Percentiles rank a stretch among this genome's conserved stretches.
Conservation (phyloP, 2,113 vertebrate genomes). For the Chunga burmeisteri region DNA sequence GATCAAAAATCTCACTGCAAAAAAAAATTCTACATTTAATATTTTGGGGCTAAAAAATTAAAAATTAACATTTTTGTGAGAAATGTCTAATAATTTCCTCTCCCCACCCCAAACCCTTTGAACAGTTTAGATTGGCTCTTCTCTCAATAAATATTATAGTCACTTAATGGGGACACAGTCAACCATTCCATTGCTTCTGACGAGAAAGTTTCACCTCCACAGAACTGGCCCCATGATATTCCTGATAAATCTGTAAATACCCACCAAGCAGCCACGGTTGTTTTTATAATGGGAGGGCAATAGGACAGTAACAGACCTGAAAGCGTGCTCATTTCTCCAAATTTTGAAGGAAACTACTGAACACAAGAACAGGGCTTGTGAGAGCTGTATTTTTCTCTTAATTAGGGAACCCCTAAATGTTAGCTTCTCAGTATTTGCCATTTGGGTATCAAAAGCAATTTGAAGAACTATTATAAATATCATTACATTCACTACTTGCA, state of each 20-base stretch:
- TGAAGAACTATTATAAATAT: not conserved
- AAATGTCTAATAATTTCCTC: not conserved
- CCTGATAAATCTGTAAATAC: not conserved
- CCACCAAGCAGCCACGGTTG: not conserved
- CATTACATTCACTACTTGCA: not conserved
- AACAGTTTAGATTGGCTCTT: not conserved
- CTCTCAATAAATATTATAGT: not conserved
- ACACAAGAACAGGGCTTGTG: not conserved
- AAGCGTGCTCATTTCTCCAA: not conserved
- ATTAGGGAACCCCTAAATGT: not conserved
- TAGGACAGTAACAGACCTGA: not conserved
- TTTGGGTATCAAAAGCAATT: not conserved
- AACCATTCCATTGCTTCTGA: not conserved
- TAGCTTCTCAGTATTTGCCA: not conserved
- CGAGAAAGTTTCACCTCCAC: not conserved
- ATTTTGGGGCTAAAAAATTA: not conserved
- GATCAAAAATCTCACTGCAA: not conserved
- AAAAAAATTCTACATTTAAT: not conserved
- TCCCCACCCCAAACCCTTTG: too few species aligned
- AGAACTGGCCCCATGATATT: not conserved
- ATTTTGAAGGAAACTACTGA: not conserved
- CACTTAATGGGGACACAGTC: not conserved
- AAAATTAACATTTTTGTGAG: not conserved
- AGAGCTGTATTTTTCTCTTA: not conserved
- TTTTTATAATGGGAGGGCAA: not conserved